phyloP scores from a whole-genome alignment of 2,888 invertebrate species.

The Patella depressa region DNA sequence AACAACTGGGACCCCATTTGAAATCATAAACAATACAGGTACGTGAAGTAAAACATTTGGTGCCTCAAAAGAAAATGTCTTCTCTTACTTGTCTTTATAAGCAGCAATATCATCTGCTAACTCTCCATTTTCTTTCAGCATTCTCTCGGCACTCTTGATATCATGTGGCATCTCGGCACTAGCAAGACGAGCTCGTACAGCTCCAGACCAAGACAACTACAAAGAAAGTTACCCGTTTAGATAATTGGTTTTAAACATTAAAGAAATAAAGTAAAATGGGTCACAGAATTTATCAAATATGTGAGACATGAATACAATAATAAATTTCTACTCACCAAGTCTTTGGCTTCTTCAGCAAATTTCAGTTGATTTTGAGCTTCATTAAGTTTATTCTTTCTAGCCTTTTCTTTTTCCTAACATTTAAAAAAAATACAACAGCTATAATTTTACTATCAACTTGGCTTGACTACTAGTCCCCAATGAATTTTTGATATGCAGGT shows the following conservation, averaged over 20 bases:
- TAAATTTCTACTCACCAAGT: constrained; percentile 72
- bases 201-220: constrained; percentile 57
- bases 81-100: constrained; percentile 86
- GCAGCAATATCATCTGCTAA: constrained; percentile 90
- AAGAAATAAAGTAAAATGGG: not conserved
- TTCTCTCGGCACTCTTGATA: constrained; percentile 91
- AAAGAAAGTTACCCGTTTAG: constrained; percentile 11
- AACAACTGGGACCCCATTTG: not conserved
- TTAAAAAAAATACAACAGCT: not conserved
- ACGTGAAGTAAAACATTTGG: not conserved
- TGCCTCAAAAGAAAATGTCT: not conserved
- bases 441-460: no score
- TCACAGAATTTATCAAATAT: not conserved
- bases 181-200: constrained; percentile 59
- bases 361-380: constrained; percentile 96
- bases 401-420: constrained; percentile 83
- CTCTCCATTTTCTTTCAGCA: constrained; percentile 92
- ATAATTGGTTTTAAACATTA: not conserved
- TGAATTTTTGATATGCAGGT: no score
- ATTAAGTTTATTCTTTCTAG: constrained; percentile 87
- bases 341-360: constrained; percentile 87
- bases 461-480: no score
- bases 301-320: not conserved
- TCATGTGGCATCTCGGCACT: constrained; percentile 69
- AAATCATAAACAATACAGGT: not conserved